Evolutionary conservation across 2,797 vertebrate species (phyloP), one percentile per base, ranked within the genome.

Genomic region (Hyperoplus lanceolatus): DNA sequence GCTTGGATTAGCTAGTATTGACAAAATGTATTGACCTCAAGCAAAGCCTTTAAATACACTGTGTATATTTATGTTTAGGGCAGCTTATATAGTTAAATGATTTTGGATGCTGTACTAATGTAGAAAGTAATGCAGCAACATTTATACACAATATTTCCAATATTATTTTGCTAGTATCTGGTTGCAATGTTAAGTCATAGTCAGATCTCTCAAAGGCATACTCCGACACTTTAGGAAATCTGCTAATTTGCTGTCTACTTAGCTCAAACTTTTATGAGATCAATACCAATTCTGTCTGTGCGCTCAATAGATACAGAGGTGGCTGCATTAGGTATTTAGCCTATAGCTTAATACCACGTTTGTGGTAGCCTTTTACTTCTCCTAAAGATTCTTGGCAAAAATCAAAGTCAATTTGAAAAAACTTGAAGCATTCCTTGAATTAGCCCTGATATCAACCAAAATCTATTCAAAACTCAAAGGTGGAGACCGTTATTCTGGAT

Each of bases 281-380:
- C 75, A 57, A 84, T 81, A 71, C 43, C 53, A 71, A 79, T 81
- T 78, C 72, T 42, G 77, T 72, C 39, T 36, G 42, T 6, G 54
- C 36, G 15, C 73, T 82, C 67, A 51, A 70, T 80, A 29, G 29
- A 29, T 29, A 21, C 45, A 36, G 62, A 64, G 29, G 38, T 56
- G 67, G 66, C 73, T 59, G 78, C 56, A 3, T 73, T 54, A 77
- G 36, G 49, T 86, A 68, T 83, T 85, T 81, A 81, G 60, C 78
- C 48, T 6, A 61, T 6, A 64, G 38, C 68, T 63, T 38, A 45
- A 48, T 10, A 12, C 41, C 49, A 38, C 5, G 61, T 68, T 49
- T 68, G 59, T 73, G 77, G 29, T 29, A 29, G 29, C 29, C 29
- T 29, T 29, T 29, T 29, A 29, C 55, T n/a, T 15, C 3, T 13